Base-by-base conservation (phyloP, 2,888 invertebrate species). In the Lasioglossum villosulum region DNA sequence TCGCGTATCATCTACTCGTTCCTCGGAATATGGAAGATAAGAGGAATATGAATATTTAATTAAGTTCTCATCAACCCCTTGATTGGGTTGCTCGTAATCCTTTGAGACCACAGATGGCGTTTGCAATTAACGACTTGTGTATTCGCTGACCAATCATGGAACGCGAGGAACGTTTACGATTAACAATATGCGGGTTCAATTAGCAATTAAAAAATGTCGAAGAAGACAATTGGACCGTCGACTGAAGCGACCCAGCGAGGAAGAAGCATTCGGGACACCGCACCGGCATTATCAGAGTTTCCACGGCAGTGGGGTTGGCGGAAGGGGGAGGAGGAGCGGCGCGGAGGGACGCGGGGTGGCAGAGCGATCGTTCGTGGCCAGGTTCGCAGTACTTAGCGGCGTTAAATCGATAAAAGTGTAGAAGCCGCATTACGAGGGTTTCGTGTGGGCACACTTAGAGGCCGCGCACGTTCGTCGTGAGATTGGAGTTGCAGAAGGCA, bases 361-460 rank as follows among this genome's bases (percentile, higher is more conserved):
- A 34, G 70, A 52, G 52, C 80, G 86, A 86, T 86, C 78, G 82
- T 85, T 79, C 81, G 76, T 82, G 86, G 85, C 78, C 82, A 86
- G 85, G 85, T 74, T 86, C 85, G 82, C 75, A 79, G 86, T 86
- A 86, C 85, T 86, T 86, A 86, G 77, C 83, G 72, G 80, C 80
- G 78, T 84, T 84, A 88, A 89, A 89, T 89, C 89, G 89, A 89
- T 88, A 86, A 86, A 86, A 86, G 86, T 86, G 82, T 86, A 78
- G 84, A 86, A 86, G 86, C 86, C 86, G 86, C 86, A 86, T 86
- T 86, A 86, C 86, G 86, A 89, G 83, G 88, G 86, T 86, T 89
- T 89, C 89, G 80, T 87, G 89, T 89, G 86, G 89, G 86, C 83
- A 86, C 87, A 85, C 86, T 89, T 86, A 82, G 83, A 80, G 85